Base-by-base conservation (phyloP, 2,888 invertebrate species). In the Diaphora mendica region DNA sequence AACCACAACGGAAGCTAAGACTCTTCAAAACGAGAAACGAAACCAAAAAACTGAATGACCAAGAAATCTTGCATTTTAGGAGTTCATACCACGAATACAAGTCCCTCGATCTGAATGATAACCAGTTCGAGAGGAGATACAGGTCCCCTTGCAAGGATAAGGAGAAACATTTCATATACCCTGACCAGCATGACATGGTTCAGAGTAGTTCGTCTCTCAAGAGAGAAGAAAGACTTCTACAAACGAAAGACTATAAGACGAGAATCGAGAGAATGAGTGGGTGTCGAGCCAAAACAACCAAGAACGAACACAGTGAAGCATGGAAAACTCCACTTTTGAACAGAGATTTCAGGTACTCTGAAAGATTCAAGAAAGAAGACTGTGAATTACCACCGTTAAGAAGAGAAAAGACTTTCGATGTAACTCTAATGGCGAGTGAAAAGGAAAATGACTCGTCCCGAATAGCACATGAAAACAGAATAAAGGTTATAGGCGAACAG, bases 1-100 rank as follows among this genome's bases (percentile, higher is more conserved):
- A 96, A 91, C 93, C 94, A 77, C 95, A 95, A 77, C 94, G 96
- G 79, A 96, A 97, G 88, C 94, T 97, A 68, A 96, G 97, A 69
- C 95, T 98, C 55, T 98, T 98, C 90, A 97, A 97, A 93, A 97
- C 97, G 68, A 96, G 97, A 88, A 97, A 97, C 70, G 97, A 97
- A 94, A 97, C 97, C 77, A 97, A 97, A 91, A 96, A 96, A 86
- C 90, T 93, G 71, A 93, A 91, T 75, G 93, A 93, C 66, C 91
- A 91, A 72, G 94, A 95, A 42, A 88, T 93, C 82, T 87, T 89
- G 74, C 90, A 92, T 23, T 92, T 90, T 78, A 92, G 88, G 85
- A 90, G 82, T 71, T 90, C 90, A 44, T 91, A 91, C 75, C 91
- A 90, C 69, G 94, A 94, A 85, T 94, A 92, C 79, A 94, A 92